phyloP scores from a whole-genome alignment of 2,888 invertebrate genomes.

The Drosophila quasianomalipes region DNA sequence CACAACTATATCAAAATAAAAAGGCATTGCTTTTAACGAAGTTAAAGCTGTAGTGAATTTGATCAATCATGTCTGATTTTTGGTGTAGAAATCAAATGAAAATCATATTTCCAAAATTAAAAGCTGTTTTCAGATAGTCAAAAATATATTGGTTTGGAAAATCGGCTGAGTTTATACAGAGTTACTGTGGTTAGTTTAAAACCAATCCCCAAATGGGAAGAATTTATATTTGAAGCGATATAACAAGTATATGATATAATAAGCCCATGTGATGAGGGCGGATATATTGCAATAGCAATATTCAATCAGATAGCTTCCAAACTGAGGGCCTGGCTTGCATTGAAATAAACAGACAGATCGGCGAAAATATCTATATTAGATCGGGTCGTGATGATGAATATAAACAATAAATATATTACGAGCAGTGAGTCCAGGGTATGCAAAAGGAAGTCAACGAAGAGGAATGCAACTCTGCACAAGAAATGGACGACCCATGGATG shows the following conservation, averaged over 20 bases:
- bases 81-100: neutral
- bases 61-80: too few relatives aligned
- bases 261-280: neutral
- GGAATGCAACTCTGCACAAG: constrained; percentile 27
- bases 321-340: too few relatives aligned
- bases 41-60: too few relatives aligned
- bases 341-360: too few relatives aligned
- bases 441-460: constrained; percentile 11
- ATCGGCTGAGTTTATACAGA: neutral
- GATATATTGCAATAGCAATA: too few relatives aligned
- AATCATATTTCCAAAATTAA: neutral
- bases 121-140: neutral
- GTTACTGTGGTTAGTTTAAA: neutral
- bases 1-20: neutral
- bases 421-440: constrained; percentile 33
- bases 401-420: neutral
- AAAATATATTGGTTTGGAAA: neutral
- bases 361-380: too few relatives aligned
- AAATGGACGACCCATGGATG: constrained; percentile 21
- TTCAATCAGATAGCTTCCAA: too few relatives aligned
- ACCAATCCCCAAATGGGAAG: neutral
- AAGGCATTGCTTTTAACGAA: too few relatives aligned
- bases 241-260: neutral
- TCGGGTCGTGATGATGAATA: neutral
- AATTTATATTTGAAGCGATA: neutral